phyloP scores from a whole-genome alignment of 2,113 vertebrate species.

The Pseudolaguvia tuberculata region DNA sequence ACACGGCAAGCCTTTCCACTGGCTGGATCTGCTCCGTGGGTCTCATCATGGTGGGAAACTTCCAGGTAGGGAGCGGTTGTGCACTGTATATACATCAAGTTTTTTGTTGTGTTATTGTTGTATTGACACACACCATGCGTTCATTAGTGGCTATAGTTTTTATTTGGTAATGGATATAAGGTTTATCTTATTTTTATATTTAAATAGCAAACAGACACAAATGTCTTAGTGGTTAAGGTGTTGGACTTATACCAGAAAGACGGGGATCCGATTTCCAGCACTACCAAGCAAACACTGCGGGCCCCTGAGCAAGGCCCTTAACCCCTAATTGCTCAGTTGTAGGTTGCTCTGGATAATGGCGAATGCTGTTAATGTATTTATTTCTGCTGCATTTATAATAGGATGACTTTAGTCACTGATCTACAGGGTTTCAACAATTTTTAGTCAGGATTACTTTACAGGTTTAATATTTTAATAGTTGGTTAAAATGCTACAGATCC shows the following conservation, averaged over 20 bases:
- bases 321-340: too few relatives aligned
- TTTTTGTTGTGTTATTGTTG: not conserved
- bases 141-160: not conserved
- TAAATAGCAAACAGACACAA: too few relatives aligned
- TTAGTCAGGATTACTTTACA: too few relatives aligned
- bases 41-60: slow-evolving; percentile 84
- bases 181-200: too few relatives aligned
- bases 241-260: too few relatives aligned
- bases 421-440: too few relatives aligned
- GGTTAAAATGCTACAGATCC: not conserved
- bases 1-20: slow-evolving; percentile 74
- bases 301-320: too few relatives aligned
- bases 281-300: too few relatives aligned
- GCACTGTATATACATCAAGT: not conserved
- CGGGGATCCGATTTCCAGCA: too few relatives aligned
- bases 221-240: too few relatives aligned
- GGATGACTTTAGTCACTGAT: not conserved
- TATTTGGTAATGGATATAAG: not conserved
- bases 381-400: not conserved
- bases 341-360: too few relatives aligned
- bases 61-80: slow-evolving; percentile 71
- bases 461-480: not conserved
- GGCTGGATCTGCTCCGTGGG: slow-evolving; percentile 81
- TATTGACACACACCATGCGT: not conserved
- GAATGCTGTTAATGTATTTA: too few relatives aligned